phyloP scores from a whole-genome alignment of 2,797 vertebrate genomes.

The Acomys russatus region DNA sequence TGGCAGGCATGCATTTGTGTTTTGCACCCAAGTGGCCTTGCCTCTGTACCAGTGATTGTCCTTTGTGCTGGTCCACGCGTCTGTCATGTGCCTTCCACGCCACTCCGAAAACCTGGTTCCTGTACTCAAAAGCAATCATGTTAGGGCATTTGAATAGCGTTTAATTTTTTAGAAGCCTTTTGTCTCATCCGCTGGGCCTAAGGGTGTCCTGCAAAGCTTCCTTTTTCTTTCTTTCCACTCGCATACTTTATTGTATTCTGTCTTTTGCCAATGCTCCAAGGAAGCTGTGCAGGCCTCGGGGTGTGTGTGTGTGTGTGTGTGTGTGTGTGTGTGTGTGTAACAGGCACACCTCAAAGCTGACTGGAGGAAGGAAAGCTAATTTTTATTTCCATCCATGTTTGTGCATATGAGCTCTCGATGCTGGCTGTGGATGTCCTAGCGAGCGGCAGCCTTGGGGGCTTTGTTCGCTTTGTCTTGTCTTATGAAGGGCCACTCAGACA shows the following conservation, averaged over 20 bases:
- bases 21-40: conserved; percentile 36
- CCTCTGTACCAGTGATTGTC: background rate
- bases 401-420: background rate
- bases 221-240: background rate
- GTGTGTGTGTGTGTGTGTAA: background rate
- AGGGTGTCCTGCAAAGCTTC: background rate
- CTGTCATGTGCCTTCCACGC: background rate
- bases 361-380: background rate
- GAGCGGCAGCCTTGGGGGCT: background rate
- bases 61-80: background rate
- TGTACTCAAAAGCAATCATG: background rate
- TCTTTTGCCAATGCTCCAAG: background rate
- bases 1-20: background rate
- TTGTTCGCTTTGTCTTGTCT: background rate
- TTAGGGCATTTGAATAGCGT: background rate
- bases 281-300: background rate
- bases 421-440: conserved; percentile 43
- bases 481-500: background rate
- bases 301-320: background rate
- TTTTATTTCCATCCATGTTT: background rate
- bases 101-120: background rate
- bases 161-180: conserved; percentile 36
- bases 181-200: background rate
- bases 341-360: background rate
- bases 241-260: background rate